phyloP scores from a whole-genome alignment of 2,113 vertebrate genomes.

The Dipodomys merriami region DNA sequence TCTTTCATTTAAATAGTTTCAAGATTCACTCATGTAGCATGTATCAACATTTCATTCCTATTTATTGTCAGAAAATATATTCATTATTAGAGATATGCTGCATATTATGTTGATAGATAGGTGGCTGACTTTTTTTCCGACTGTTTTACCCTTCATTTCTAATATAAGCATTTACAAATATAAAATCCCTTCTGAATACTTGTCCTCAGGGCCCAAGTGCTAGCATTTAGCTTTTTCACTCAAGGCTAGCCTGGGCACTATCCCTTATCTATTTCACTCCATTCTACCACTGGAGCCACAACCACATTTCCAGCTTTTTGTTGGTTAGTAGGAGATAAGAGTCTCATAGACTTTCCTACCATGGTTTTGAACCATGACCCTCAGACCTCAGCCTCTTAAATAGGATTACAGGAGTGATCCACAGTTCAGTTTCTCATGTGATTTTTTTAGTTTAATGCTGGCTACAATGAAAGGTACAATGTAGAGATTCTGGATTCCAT shows the following conservation, averaged over 20 bases:
- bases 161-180: background rate
- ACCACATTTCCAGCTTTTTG: too few species aligned
- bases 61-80: background rate
- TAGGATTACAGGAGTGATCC: too few species aligned
- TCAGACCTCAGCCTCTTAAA: too few species aligned
- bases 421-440: too few species aligned
- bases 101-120: background rate
- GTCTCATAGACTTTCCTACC: too few species aligned
- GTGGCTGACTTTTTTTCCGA: background rate
- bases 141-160: background rate
- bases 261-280: too few species aligned
- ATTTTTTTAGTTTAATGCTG: slow-evolving; percentile 7
- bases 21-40: background rate
- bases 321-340: too few species aligned
- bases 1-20: background rate
- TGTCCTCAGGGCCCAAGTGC: too few species aligned
- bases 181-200: background rate
- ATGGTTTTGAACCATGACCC: too few species aligned
- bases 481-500: background rate
- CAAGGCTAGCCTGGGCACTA: too few species aligned
- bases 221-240: too few species aligned
- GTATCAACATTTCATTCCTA: background rate
- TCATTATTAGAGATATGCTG: background rate
- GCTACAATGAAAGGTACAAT: background rate
- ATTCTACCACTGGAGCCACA: too few species aligned